Base-by-base conservation (phyloP, 2,113 vertebrate species). In the Arvicanthis niloticus region DNA sequence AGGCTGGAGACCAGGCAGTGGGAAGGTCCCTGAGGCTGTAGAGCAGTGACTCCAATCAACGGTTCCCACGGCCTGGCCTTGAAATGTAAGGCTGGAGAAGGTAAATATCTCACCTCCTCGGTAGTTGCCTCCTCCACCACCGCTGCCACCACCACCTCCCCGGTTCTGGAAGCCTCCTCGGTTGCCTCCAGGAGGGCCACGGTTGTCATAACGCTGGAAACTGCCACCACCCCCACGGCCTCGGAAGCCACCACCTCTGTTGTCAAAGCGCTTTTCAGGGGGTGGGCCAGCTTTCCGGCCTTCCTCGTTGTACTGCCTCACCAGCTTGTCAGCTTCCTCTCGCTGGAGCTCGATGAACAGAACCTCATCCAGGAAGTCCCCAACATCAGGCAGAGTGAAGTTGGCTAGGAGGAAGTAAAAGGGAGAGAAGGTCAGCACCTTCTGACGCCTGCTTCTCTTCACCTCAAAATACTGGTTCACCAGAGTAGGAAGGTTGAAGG, bases 241-340 rank as follows among this genome's bases (percentile, higher is more conserved):
- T 60, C 99, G 98, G 98, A 99, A 99, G 3, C 99, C 98, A 31
- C 99, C 98, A 19, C 75, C 98, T 76, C 99, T 98, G 98, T 98
- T 99, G 98, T 99, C 99, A 13, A 99, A 99, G 88, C 99, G 99
- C 93, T 99, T 99, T 12, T 99, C 99, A 0, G 99, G 99, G 0
- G 99, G 99, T 0, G 99, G 99, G 4, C 98, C 99, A 0, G 99
- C 99, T 96, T 98, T 99, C 67, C 98, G 99, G 42, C 99, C 99
- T 68, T 99, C 99, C 68, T 99, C 99, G 15, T 99, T 99, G 98
- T 99, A 99, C 81, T 99, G 98, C 92, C 99, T 99, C 97, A 99
- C 88, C 97, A 99, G 98, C 97, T 97, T 98, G 91, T 99, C 99
- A 0, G 99, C 99, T 81, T 99, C 99, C 0, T 99, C 99, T 3